phyloP scores from a whole-genome alignment of 2,888 invertebrate genomes.

The Euzophera pinguis region DNA sequence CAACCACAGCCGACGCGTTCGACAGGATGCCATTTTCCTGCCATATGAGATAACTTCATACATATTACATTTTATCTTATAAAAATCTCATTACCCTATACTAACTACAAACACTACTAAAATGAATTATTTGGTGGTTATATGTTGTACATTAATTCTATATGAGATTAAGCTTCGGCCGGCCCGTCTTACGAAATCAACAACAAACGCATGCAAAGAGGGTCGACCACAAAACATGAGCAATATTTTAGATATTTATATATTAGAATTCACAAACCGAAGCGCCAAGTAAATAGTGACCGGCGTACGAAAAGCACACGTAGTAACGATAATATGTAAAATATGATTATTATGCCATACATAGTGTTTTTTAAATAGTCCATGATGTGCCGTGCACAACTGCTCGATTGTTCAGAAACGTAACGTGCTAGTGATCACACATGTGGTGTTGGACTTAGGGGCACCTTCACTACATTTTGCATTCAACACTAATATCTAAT shows the following conservation, averaged over 20 bases:
- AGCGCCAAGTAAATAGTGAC: slow-evolving; percentile 36
- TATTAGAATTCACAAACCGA: slow-evolving; percentile 18
- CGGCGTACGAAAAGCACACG: slow-evolving; percentile 47
- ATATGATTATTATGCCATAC: slow-evolving; percentile 22
- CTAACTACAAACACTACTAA: slow-evolving; percentile 50
- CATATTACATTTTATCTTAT: slow-evolving; percentile 20
- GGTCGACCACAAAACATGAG: slow-evolving; percentile 16
- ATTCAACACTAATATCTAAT: not conserved
- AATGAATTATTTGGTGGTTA: slow-evolving; percentile 76
- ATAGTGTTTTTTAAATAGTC: slow-evolving; percentile 15
- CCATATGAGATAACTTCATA: slow-evolving; percentile 23
- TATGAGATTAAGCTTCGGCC: slow-evolving; percentile 60
- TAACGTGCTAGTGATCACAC: slow-evolving; percentile 23
- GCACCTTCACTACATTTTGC: not conserved
- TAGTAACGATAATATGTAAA: slow-evolving; percentile 28
- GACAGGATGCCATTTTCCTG: slow-evolving; percentile 17
- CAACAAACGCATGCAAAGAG: slow-evolving; percentile 13
- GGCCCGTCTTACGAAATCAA: slow-evolving; percentile 21
- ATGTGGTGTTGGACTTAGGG: slow-evolving; percentile 11
- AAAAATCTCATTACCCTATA: slow-evolving; percentile 21
- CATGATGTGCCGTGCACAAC: slow-evolving; percentile 50
- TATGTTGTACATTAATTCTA: slow-evolving; percentile 71
- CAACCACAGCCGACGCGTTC: slow-evolving; percentile 53
- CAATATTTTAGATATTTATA: slow-evolving; percentile 14
- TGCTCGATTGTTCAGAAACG: slow-evolving; percentile 25